Evolutionary conservation across 2,888 invertebrate species (phyloP), one percentile per base, ranked within the genome.

Genomic region (Epirrhoe alternata): DNA sequence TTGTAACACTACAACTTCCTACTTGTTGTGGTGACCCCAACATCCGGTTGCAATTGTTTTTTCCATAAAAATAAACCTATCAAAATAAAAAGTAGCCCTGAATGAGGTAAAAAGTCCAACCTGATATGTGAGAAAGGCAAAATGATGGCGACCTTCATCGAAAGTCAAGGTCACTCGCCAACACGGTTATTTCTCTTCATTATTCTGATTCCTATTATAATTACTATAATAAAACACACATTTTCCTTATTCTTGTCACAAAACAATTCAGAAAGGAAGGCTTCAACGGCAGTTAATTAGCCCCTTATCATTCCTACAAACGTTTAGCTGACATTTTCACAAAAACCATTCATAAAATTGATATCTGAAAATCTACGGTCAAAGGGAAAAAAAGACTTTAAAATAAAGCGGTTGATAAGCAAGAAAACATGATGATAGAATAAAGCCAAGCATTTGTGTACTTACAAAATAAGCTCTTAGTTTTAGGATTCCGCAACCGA

Each of bases 401-500:
- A 78, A 77, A 81, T 38, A 54, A 77, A 77, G 76, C 74, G 71
- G 67, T 47, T 79, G 85, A 83, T 84, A 85, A 85, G 84, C 82
- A 70, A 65, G 68, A 8, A 75, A 38, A 75, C 77, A 80, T 84
- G 82, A 85, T 47, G 12, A 16, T 14, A 47, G 47, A 47, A 16
- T 12, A 42, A 42, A 42, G 10, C 24, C 24, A 24, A 24, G 24
- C 24, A 24, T 42, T 2, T 42, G 12, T 12, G 10, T 38, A 38
- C 35, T 8, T 38, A 42, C 12, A 42, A 42, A 42, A 42, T 12
- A 12, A 12, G 10, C n/a, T n/a, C n/a, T n/a, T n/a, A n/a, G n/a
- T n/a, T n/a, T n/a, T n/a, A n/a, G n/a, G n/a, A n/a, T n/a, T n/a
- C n/a, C n/a, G n/a, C n/a, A n/a, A n/a, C n/a, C n/a, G n/a, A 24